Conservation (phyloP, 2,888 invertebrate species). For the Congeria kusceri region DNA sequence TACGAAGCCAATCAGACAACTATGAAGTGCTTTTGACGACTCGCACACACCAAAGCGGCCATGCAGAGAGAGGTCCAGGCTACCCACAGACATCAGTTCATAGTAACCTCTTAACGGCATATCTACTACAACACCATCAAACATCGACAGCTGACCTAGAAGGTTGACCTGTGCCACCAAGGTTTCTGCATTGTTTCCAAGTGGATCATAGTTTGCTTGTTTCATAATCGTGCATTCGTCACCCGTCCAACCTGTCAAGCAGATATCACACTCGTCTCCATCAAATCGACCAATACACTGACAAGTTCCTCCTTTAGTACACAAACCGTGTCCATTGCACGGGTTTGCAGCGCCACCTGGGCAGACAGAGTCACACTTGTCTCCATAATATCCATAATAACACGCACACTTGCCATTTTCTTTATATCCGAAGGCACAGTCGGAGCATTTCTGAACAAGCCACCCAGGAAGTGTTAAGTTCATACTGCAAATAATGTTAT, state of each 20-base stretch:
- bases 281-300: constrained; percentile 68
- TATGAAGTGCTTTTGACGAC: constrained; percentile 27
- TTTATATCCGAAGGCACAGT: constrained; percentile 67
- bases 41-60: constrained; percentile 53
- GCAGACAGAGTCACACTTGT: constrained; percentile 68
- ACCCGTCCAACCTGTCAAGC: constrained; percentile 69
- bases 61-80: constrained; percentile 32
- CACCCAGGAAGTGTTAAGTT: constrained; percentile 61
- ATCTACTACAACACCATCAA: constrained; percentile 70
- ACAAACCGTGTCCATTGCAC: constrained; percentile 69
- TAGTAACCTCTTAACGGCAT: constrained; percentile 58
- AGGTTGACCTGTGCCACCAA: constrained; percentile 68
- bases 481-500: constrained; percentile 53
- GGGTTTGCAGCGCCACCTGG: constrained; percentile 68
- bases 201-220: constrained; percentile 40
- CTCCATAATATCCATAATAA: constrained; percentile 73
- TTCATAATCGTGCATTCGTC: constrained; percentile 66
- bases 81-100: constrained; percentile 42
- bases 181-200: constrained; percentile 27
- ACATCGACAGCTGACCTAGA: constrained; percentile 67
- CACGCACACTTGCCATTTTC: constrained; percentile 60
- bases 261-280: constrained; percentile 65
- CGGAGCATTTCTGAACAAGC: constrained; percentile 63
- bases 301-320: constrained; percentile 67
- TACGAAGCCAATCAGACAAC: constrained; percentile 50